A percentile compares a stretch with the other conserved stretches of the same genome.
These are phyloP conservation scores for Babylonia areolata DNA, from an alignment of 1,140 invertebrate genomes.

Conservation along the genomic window DNA sequence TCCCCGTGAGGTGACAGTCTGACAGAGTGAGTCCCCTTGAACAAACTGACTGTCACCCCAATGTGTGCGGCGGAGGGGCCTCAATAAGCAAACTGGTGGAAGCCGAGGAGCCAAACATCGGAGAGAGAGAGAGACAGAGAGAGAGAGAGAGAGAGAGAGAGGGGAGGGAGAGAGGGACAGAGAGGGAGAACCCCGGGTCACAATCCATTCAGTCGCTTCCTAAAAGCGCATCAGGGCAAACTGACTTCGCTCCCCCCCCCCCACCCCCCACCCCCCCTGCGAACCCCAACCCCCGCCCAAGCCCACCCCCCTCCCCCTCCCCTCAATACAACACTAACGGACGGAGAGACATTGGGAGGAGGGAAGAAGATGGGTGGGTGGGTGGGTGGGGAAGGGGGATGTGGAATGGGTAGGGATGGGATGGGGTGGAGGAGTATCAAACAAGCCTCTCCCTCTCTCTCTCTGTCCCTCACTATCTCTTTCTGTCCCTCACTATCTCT, in stretches of 20 bases:
- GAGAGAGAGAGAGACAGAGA: too few species aligned
- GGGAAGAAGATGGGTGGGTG: background rate
- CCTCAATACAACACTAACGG: too few species aligned
- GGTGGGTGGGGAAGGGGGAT: background rate
- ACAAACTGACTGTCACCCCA: constrained; percentile 22
- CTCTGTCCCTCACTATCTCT: background rate
- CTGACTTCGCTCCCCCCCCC: background rate
- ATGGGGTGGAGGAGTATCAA: background rate
- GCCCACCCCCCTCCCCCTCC: too few species aligned
- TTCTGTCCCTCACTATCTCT: background rate
- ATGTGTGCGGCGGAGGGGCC: background rate
- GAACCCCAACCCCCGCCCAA: too few species aligned
- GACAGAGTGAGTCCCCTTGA: constrained; percentile 24
- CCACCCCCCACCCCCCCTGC: too few species aligned
- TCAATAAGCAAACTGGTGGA: constrained; percentile 18
- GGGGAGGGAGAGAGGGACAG: too few species aligned
- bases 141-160: background rate
- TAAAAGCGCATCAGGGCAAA: constrained; percentile 24
- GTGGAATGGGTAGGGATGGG: background rate
- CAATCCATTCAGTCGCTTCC: background rate
- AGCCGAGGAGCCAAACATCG: background rate
- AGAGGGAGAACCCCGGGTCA: too few species aligned
- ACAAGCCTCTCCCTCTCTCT: background rate
- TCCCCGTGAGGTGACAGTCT: constrained; percentile 21
- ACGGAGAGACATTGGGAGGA: background rate